Base-by-base conservation (phyloP, 2,113 vertebrate genomes). In the Anser brachyrhynchus region DNA sequence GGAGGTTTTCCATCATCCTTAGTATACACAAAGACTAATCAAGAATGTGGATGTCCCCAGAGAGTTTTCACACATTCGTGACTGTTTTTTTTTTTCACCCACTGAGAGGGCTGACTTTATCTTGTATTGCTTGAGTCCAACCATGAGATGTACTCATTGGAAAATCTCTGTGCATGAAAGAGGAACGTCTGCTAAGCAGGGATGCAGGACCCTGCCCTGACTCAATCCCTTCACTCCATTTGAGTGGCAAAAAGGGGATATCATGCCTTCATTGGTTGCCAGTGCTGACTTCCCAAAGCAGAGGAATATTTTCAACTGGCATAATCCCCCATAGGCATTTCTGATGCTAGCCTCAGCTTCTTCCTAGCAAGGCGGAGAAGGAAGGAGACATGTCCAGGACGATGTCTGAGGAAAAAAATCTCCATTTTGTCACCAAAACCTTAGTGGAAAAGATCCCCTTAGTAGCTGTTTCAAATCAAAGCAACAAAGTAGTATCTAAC, bases 51-150 rank as follows among this genome's bases (percentile, higher is more conserved):
- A 96, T 95, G 88, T 95, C 96, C 88, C 79, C 93, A 97, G 96
- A 95, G 93, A 94, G 90, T 94, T 93, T 95, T 97, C 95, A 96
- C 92, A 96, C 93, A 96, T 96, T 94, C 88, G 86, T 90, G 76
- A 90, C 91, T 95, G 69, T 25, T 39, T 39, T 49, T 49, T 49
- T 90, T 95, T 84, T 93, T 89, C 96, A 93, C 91, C 86, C 89
- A 93, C 95, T 89, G 69, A 91, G 86, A 91, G 84, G 83, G 83
- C 80, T 90, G 95, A 94, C 95, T 96, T 96, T 95, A 94, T 95
- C 94, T 94, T 84, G 80, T 41, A 90, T 64, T 89, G 33, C 91
- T 87, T 84, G 92, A 93, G 89, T 91, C 70, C 91, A 96, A 67
- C 52, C 89, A 87, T 87, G 89, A 93, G 87, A 94, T 92, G 80